phyloP scores from a whole-genome alignment of 1,140 invertebrate genomes.

The Eubasilissa regina region DNA sequence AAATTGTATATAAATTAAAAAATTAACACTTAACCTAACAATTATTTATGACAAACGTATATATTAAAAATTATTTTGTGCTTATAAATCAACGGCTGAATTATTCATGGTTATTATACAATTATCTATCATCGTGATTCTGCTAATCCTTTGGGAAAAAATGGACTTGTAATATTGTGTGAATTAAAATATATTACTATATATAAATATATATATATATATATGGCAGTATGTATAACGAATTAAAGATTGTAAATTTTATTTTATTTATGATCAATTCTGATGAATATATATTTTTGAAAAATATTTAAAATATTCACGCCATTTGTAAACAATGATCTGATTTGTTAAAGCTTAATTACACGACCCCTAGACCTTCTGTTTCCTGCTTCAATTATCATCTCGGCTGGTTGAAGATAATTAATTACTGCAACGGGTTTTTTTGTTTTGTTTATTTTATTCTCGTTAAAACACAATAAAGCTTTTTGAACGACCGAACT shows the following conservation, averaged over 20 bases:
- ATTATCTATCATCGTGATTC: slow-evolving; percentile 16
- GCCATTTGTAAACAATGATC: not conserved
- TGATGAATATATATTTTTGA: too few relatives aligned
- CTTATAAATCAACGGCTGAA: slow-evolving; percentile 28
- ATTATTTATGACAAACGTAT: slow-evolving; percentile 13
- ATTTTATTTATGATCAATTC: too few relatives aligned
- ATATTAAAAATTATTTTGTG: not conserved
- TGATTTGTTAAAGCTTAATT: not conserved
- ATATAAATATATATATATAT: too few relatives aligned
- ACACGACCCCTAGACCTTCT: not conserved
- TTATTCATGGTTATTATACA: slow-evolving; percentile 25
- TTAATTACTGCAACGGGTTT: slow-evolving; percentile 11
- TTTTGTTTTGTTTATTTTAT: slow-evolving; percentile 4
- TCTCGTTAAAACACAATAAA: slow-evolving; percentile 11
- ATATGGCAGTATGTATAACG: too few relatives aligned
- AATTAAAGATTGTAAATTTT: too few relatives aligned
- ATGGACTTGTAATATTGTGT: too few relatives aligned
- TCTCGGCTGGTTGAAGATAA: slow-evolving; percentile 48
- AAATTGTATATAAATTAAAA: slow-evolving; percentile 39
- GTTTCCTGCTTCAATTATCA: slow-evolving; percentile 43
- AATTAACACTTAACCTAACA: slow-evolving; percentile 23
- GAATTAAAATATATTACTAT: too few relatives aligned
- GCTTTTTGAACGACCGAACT: not conserved
- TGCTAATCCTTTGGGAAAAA: slow-evolving; percentile 4
- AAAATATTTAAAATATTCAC: too few relatives aligned